Evolutionary conservation across 1,140 invertebrate genomes (phyloP).

Genomic region (Paraescarpia echinospica): DNA sequence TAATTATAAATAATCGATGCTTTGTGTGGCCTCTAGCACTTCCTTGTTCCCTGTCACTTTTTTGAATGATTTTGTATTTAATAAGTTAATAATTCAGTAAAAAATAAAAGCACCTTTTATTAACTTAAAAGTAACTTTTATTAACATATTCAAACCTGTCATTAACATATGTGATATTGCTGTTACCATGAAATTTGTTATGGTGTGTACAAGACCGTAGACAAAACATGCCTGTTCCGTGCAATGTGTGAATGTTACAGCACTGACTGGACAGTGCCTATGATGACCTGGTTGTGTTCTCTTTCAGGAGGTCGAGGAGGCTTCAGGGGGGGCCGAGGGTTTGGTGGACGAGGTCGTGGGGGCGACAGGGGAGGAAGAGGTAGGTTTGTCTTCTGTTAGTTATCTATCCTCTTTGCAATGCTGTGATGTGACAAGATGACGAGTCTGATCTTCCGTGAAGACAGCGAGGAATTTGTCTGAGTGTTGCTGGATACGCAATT

Average conservation of each 20-base stretch:
- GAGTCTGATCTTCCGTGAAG: background rate
- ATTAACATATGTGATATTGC: no score
- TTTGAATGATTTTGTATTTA: no score
- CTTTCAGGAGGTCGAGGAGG: background rate
- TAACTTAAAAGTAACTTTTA: no score
- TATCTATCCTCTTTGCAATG: background rate
- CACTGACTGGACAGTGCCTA: background rate
- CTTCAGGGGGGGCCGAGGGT: constrained; percentile 14
- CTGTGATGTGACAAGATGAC: background rate
- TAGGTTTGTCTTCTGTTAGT: background rate
- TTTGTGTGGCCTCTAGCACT: background rate
- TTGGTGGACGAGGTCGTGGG: constrained; percentile 13
- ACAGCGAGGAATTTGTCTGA: background rate
- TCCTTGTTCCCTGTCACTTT: background rate
- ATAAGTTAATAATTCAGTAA: no score
- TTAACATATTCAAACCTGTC: no score
- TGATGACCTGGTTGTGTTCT: background rate
- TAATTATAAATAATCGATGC: background rate
- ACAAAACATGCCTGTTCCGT: no score
- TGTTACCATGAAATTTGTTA: no score
- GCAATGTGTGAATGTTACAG: background rate
- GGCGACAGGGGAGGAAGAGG: constrained; percentile 9
- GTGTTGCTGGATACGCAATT: background rate
- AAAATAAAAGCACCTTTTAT: no score
- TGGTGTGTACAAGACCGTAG: no score